These are phyloP conservation scores for Dermolepida albohirtum DNA, from an alignment of 2,888 invertebrate genomes.

Conservation along the genomic window DNA sequence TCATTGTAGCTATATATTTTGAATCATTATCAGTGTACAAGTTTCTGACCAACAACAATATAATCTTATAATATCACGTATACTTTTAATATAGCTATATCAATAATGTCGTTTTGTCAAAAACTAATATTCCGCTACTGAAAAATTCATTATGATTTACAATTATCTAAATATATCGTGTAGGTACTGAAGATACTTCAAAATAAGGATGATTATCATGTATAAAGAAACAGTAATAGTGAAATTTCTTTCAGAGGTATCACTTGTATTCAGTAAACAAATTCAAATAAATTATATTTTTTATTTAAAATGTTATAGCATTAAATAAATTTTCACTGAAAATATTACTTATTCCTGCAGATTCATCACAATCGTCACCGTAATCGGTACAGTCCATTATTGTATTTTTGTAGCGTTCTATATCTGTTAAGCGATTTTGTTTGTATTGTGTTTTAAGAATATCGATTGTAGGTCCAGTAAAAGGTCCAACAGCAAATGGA, in stretches of 20 bases:
- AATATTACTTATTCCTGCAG: background rate
- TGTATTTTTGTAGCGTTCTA: constrained; percentile 52
- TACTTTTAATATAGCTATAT: too few relatives aligned
- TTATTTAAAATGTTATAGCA: constrained; percentile 22
- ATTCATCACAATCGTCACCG: constrained; percentile 46
- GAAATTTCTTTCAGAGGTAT: background rate
- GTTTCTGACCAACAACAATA: too few relatives aligned
- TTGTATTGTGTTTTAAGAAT: constrained; percentile 49
- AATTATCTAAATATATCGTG: too few relatives aligned
- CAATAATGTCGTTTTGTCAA: too few relatives aligned
- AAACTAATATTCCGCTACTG: too few relatives aligned
- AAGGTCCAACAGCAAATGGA: constrained; percentile 73
- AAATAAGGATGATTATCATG: too few relatives aligned
- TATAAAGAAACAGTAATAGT: too few relatives aligned
- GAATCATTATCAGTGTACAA: too few relatives aligned
- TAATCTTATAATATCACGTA: too few relatives aligned
- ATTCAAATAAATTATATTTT: background rate
- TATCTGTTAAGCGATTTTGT: constrained; percentile 50
- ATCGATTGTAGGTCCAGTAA: constrained; percentile 63
- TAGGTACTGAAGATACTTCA: too few relatives aligned
- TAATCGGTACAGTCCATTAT: constrained; percentile 52
- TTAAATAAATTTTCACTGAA: constrained; percentile 35
- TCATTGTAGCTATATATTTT: too few relatives aligned
- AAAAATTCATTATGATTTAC: too few relatives aligned
- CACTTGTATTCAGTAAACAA: background rate